A percentile compares a stretch with the other conserved stretches of the same genome.
phyloP scores from a whole-genome alignment of 2,888 invertebrate genomes.

The Synanthedon formicaeformis region DNA sequence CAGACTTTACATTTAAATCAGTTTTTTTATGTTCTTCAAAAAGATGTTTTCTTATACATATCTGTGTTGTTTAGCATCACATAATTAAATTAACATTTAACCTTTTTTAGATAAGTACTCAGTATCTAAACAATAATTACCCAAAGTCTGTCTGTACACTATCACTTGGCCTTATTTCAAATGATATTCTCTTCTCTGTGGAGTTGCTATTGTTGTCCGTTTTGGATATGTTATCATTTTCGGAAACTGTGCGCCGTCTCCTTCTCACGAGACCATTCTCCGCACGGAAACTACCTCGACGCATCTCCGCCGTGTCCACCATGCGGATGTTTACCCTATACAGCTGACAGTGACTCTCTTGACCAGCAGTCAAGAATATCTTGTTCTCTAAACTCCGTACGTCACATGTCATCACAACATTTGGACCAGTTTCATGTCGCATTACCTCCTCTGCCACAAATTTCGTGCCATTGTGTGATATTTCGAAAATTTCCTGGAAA shows the following conservation, averaged over 20 bases:
- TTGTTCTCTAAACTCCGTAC: constrained; percentile 78
- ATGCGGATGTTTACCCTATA: constrained; percentile 78
- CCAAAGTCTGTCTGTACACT: constrained; percentile 89
- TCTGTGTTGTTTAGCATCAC: too few relatives aligned
- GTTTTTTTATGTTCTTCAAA: too few relatives aligned
- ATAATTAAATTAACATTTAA: too few relatives aligned
- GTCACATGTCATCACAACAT: constrained; percentile 93
- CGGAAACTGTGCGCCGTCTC: constrained; percentile 64
- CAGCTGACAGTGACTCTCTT: constrained; percentile 91
- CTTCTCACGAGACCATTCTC: constrained; percentile 59
- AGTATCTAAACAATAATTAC: constrained; percentile 30
- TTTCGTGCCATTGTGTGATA: constrained; percentile 85
- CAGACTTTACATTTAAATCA: too few relatives aligned
- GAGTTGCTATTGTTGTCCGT: constrained; percentile 52
- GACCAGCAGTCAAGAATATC: constrained; percentile 87
- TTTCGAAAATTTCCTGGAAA: constrained; percentile 89
- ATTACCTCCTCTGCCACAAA: constrained; percentile 90
- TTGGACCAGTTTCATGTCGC: constrained; percentile 88
- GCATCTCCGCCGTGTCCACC: constrained; percentile 67
- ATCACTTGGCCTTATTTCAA: constrained; percentile 81
- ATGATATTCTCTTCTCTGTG: constrained; percentile 74
- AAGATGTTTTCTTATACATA: too few relatives aligned
- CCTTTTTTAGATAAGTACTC: not conserved
- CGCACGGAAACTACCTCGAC: constrained; percentile 66
- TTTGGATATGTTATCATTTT: constrained; percentile 62